A percentile compares a stretch with the other conserved stretches of the same genome.
Evolutionary conservation across 2,797 vertebrate genomes (phyloP).

Genomic region (Acanthurus leucopareius): DNA sequence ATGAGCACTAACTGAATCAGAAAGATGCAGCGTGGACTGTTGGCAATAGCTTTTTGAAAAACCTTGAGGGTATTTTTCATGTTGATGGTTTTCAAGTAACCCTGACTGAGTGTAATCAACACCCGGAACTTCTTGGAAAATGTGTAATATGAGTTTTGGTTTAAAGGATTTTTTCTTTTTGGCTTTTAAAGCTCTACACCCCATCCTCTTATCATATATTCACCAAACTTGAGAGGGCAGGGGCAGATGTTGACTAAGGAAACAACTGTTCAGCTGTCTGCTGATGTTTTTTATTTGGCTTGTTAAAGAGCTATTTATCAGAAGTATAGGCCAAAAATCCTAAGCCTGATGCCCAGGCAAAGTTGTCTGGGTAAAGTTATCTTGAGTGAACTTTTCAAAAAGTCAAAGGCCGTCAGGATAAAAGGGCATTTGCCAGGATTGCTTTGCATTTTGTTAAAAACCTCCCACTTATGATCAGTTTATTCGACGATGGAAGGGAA

Average conservation of each 20-base stretch:
- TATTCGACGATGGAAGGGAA: constrained; percentile 33
- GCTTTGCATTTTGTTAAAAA: constrained; percentile 24
- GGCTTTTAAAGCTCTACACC: constrained; percentile 12
- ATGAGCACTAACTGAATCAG: constrained; percentile 77
- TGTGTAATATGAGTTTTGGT: neutral
- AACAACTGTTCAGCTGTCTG: constrained; percentile 73
- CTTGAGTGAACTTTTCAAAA: constrained; percentile 51
- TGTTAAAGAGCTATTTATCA: constrained; percentile 79
- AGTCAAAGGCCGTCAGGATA: constrained; percentile 45
- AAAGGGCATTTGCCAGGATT: constrained; percentile 55
- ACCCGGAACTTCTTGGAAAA: neutral
- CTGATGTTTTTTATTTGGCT: constrained; percentile 72
- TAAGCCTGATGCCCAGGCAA: constrained; percentile 44
- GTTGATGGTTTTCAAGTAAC: neutral
- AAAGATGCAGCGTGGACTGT: constrained; percentile 50
- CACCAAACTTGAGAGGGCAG: constrained; percentile 23
- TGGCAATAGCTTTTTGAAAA: constrained; percentile 57
- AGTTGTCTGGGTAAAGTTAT: constrained; percentile 41
- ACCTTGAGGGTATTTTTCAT: constrained; percentile 38
- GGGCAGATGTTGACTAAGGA: constrained; percentile 81
- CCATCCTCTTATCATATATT: constrained; percentile 23
- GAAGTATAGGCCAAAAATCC: constrained; percentile 45
- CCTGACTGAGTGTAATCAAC: neutral
- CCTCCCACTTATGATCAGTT: constrained; percentile 36
- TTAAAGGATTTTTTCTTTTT: neutral